Conservation (phyloP, 2,888 invertebrate species). For the Sinotaia quadrata region DNA sequence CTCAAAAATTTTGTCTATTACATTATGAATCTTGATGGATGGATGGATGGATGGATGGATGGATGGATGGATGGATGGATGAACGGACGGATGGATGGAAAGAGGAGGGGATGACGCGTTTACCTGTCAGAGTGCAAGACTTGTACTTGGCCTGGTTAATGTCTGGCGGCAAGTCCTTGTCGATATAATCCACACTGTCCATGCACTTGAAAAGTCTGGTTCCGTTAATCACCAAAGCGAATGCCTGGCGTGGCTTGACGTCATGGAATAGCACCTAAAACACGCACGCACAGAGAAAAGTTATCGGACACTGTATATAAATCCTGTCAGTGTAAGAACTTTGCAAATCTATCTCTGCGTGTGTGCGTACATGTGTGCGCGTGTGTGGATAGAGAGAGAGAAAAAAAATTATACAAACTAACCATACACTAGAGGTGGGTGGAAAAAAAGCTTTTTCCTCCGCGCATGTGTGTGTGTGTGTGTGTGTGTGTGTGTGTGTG, state of each 20-base stretch:
- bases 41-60: not conserved
- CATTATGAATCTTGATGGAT: no score
- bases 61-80: no score
- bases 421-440: not conserved
- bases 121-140: conserved; percentile 23
- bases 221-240: conserved; percentile 27
- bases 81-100: no score
- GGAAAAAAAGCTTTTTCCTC: not conserved
- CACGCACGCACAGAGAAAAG: not conserved
- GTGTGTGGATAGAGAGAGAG: no score
- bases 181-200: conserved; percentile 31
- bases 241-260: conserved; percentile 17
- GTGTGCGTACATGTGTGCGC: no score
- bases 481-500: conserved; percentile 5
- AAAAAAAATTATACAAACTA: no score
- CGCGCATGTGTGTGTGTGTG: conserved; percentile 1
- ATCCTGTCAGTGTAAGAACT: no score
- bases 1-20: no score
- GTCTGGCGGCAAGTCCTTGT: not conserved
- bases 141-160: conserved; percentile 26
- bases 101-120: no score
- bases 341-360: no score
- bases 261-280: conserved; percentile 30
- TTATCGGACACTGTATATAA: no score
- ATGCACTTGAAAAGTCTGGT: conserved; percentile 29